Evolutionary conservation across 2,888 invertebrate genomes (phyloP).

Genomic region (Dendrolimus houi): DNA sequence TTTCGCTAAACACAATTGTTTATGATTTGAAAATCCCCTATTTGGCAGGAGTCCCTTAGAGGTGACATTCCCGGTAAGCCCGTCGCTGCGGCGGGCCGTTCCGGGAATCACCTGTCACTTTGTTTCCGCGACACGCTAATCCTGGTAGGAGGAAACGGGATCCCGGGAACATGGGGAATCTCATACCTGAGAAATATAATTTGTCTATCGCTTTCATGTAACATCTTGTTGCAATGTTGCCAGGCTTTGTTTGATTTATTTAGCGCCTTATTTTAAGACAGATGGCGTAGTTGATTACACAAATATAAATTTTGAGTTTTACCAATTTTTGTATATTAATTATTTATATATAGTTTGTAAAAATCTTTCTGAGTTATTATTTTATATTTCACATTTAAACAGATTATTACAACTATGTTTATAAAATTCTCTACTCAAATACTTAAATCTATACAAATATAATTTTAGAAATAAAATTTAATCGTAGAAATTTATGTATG

Average conservation of each 20-base stretch:
- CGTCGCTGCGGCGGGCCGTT: background rate
- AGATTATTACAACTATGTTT: too few species aligned
- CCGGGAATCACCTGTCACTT: background rate
- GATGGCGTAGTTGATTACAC: too few species aligned
- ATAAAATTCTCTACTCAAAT: too few species aligned
- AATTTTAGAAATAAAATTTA: too few species aligned
- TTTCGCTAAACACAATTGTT: background rate
- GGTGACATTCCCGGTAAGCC: background rate
- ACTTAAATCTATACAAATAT: too few species aligned
- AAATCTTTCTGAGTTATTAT: too few species aligned
- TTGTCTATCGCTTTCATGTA: constrained; percentile 8
- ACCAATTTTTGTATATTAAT: too few species aligned
- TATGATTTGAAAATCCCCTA: background rate
- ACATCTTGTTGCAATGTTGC: background rate
- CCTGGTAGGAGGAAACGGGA: background rate
- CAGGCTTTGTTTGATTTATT: background rate
- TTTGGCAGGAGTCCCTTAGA: background rate
- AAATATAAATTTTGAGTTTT: too few species aligned
- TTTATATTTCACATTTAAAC: too few species aligned
- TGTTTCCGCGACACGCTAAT: constrained; percentile 2
- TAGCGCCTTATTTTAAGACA: too few species aligned
- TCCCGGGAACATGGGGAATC: background rate
- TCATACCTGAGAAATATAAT: constrained; percentile 1
- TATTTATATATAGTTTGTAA: too few species aligned
- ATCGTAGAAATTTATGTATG: too few species aligned